A percentile compares a stretch with the other conserved stretches of the same genome.
These are phyloP conservation scores for Reticulitermes lucifugus DNA, from an alignment of 2,888 invertebrate species.

Conservation along the genomic window DNA sequence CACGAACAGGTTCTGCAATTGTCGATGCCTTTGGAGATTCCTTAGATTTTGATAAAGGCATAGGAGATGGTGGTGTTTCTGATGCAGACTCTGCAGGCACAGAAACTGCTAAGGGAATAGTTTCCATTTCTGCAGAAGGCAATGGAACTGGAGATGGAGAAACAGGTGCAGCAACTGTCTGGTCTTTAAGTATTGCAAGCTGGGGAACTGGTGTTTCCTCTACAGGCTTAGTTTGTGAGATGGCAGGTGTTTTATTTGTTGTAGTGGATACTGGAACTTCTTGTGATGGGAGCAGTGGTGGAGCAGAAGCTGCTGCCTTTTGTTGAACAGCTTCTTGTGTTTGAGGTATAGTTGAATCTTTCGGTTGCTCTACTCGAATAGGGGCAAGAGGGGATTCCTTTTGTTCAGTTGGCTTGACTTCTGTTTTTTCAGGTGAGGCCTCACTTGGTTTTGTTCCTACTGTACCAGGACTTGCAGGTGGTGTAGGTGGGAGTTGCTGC, in stretches of 20 bases:
- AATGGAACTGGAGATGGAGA: background rate
- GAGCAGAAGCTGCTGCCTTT: background rate
- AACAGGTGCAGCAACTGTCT: too few species aligned
- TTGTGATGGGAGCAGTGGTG: background rate
- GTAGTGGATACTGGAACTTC: too few species aligned
- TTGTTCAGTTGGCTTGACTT: background rate
- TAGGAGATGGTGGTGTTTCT: background rate
- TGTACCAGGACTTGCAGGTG: conserved; percentile 54
- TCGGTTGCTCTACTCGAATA: background rate
- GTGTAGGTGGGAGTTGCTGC: conserved; percentile 54
- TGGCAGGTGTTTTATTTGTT: too few species aligned
- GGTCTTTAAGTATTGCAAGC: too few species aligned
- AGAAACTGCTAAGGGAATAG: background rate
- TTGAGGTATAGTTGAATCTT: background rate
- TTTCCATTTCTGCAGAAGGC: background rate
- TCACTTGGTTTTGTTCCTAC: background rate
- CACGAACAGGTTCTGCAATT: background rate
- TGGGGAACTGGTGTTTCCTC: too few species aligned
- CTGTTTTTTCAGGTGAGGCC: background rate
- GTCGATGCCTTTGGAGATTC: background rate
- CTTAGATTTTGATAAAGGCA: background rate
- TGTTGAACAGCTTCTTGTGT: background rate
- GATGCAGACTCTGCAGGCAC: background rate
- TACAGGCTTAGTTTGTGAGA: too few species aligned
- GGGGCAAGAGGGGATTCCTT: background rate